Percentiles rank a stretch among this genome's conserved stretches.
Evolutionary conservation across 2,113 vertebrate species (phyloP).

Genomic region (Trachemys scripta): DNA sequence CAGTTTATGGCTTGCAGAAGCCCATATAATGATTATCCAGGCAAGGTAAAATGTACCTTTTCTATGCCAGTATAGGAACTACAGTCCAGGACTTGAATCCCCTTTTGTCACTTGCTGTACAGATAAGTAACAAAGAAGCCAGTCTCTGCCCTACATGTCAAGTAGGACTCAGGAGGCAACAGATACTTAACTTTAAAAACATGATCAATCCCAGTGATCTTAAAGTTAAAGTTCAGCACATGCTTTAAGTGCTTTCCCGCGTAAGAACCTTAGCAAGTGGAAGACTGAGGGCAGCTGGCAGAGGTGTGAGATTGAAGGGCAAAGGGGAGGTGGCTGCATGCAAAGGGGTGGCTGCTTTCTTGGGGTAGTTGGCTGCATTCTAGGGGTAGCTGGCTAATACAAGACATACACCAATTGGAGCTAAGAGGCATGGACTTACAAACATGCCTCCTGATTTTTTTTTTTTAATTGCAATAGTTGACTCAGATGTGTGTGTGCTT

Average conservation of each 20-base stretch:
- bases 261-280: neutral
- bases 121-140: neutral
- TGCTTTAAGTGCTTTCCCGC: neutral
- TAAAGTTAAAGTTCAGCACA: neutral
- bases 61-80: neutral
- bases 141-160: neutral
- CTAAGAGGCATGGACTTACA: neutral
- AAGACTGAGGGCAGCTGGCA: neutral
- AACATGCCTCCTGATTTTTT: too few relatives aligned
- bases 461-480: neutral
- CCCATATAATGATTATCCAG: neutral
- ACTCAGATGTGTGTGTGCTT: rapidly evolving
- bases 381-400: neutral
- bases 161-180: neutral
- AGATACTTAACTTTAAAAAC: neutral
- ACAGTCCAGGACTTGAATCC: neutral
- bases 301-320: neutral
- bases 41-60: neutral
- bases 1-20: neutral
- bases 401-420: rapidly evolving
- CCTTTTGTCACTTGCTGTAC: neutral
- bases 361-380: neutral
- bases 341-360: neutral
- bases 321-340: neutral
- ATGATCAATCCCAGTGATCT: neutral